Base-by-base conservation (phyloP, 23 tunicate genomes). In the Trididemnum clinides region DNA sequence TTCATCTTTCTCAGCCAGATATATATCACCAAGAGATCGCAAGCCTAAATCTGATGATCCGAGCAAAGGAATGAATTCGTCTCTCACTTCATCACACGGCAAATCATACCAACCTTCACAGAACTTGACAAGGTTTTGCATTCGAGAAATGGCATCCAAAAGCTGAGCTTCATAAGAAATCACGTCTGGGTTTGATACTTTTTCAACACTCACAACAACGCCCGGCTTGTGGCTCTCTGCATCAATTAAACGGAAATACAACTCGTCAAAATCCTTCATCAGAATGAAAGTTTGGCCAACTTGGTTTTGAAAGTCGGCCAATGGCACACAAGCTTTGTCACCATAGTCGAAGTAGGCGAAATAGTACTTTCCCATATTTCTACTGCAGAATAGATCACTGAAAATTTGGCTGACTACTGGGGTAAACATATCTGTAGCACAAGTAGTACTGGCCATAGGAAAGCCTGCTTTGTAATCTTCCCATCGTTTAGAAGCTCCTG, bases 401-500 rank as follows among this genome's bases (percentile, higher is more conserved):
- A 27, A 27, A 25, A 83, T 83, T 32, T 64, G 74, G 20, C 39
- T 39, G 6, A 83, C 64, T 3, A 83, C 78, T n/a, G 78, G 79
- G 18, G 39, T 39, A 39, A 83, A 83, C 6, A 27, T 27, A 34
- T 83, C 87, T 31, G 49, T 3, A 31, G 69, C 85, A 4, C 19
- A 23, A 30, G 36, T 28, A 3, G 25, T 10, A 3, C 20, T 10
- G 6, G 30, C 5, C 12, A 3, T 19, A 6, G 30, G 54, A 7
- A 18, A 28, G 7, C 6, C 37, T 2, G 35, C 39, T 20, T 81
- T 21, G 34, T 50, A 79, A 19, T 64, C 1, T 10, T 83, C 44
- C 87, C 87, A 83, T 64, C 65, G 74, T 27, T 36, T 33, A 2
- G 57, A 36, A n/a, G 87, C 87, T 4, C 78, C 87, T 3, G 78